Conservation (phyloP, 2,113 vertebrate species). For the Corvus cornix region DNA sequence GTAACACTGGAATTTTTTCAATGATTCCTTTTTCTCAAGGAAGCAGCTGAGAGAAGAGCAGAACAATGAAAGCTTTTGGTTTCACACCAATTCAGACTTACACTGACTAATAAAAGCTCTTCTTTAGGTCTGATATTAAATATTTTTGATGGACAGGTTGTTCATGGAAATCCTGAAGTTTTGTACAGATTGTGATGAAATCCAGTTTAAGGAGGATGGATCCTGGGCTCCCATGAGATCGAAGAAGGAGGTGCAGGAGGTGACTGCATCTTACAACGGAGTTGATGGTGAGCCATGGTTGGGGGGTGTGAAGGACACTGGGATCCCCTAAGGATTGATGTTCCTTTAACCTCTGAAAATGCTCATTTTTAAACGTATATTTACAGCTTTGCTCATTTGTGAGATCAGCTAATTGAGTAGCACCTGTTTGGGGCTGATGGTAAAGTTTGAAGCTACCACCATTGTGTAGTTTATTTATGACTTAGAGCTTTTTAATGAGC, state of each 20-base stretch:
- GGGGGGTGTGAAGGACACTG: not conserved
- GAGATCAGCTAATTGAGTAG: not conserved
- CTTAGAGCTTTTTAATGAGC: not conserved
- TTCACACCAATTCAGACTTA: not conserved
- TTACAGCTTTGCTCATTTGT: not conserved
- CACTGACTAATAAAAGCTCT: not conserved
- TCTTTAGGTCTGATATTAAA: not conserved
- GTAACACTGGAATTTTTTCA: not conserved
- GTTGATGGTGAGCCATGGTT: constrained; percentile 80
- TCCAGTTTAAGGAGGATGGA: constrained; percentile 97
- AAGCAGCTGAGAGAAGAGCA: not conserved
- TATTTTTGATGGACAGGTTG: constrained; percentile 75
- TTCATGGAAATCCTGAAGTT: constrained; percentile 99
- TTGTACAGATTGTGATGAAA: constrained; percentile 95
- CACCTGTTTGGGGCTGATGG: not conserved
- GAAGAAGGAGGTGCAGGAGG: constrained; percentile 96
- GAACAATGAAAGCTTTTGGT: not conserved
- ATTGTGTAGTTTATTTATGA: fast-evolving
- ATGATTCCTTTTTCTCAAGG: not conserved
- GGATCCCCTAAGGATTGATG: not conserved
- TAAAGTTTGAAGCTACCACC: not conserved
- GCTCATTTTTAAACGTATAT: fast-evolving
- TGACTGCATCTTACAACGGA: constrained; percentile 88
- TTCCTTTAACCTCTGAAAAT: not conserved
- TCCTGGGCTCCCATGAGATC: constrained; percentile 97